Base-by-base conservation (phyloP, 2,888 invertebrate species). In the Latrodectus hesperus region DNA sequence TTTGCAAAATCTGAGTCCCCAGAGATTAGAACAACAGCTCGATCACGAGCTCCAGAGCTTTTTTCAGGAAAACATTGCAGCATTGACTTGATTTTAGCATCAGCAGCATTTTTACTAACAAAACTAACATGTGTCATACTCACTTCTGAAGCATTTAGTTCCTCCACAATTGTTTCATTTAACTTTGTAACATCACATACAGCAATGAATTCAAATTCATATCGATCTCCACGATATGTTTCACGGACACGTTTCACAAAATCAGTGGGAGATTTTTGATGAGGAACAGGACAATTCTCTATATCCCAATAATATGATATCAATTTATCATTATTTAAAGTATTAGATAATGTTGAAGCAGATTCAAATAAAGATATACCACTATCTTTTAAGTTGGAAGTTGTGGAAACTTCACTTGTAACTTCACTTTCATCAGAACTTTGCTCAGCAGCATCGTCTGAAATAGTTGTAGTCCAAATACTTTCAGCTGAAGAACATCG, bases 271-370 rank as follows among this genome's bases (percentile, higher is more conserved):
- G 96, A 96, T 92, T 95, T 95, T 75, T 95, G 95, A 91, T 95
- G 95, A 5, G 97, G 97, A 71, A 97, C 96, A 94, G 95, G 95
- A 92, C 96, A 96, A 92, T 97, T 97, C 93, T 97, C 97, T 91
- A 97, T 97, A 92, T 97, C 97, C 97, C 97, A 97, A 92, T 96
- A 97, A 90, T 97, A 96, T 75, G 96, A 96, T 91, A 97, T 95
- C 49, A 64, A 67, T 6, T 79, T 71, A 70, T 84, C 71, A 14
- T 22, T 53, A 11, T 76, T 80, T 17, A 53, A 17, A 53, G 65
- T 12, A 70, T 12, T n/a, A 11, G 65, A 73, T 49, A n/a, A 11
- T 2, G 38, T 52, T 17, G 49, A 65, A 55, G 53, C 49, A 5
- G 26, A 22, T 22, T 26, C 53, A 26, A n/a, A 60, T 12, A 77